A percentile compares a stretch with the other conserved stretches of the same genome.
phyloP scores from a whole-genome alignment of 2,113 vertebrate species.

The Menura novaehollandiae region DNA sequence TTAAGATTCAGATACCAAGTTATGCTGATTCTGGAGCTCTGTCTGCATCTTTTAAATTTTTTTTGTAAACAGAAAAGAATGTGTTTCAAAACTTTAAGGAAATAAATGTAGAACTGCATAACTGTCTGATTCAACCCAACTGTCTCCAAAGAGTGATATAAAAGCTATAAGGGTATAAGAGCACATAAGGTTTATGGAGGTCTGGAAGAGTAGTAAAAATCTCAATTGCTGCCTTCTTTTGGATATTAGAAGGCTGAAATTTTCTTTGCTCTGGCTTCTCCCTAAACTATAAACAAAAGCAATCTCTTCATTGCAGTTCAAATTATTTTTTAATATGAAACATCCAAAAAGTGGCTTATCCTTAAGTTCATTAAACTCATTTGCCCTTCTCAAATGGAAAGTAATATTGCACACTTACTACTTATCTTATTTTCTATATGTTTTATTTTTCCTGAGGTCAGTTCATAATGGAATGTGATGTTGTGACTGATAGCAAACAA shows the following conservation, averaged over 20 bases:
- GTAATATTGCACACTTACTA: neutral
- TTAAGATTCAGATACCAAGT: neutral
- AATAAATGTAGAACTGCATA: neutral
- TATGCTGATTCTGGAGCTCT: neutral
- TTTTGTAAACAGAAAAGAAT: neutral
- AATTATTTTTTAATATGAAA: neutral
- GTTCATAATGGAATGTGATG: neutral
- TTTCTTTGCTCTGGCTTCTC: neutral
- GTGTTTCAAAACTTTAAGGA: neutral
- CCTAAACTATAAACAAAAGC: neutral
- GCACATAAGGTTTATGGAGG: neutral
- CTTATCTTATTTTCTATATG: neutral
- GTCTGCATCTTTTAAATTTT: fast-evolving
- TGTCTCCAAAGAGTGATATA: neutral
- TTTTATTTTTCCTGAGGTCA: neutral
- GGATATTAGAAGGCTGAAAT: neutral
- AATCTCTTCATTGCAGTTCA: neutral
- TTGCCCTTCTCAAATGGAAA: neutral
- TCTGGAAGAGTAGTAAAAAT: neutral
- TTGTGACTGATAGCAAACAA: neutral
- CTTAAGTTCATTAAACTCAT: neutral
- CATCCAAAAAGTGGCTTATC: neutral
- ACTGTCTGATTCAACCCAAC: neutral
- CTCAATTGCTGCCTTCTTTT: neutral
- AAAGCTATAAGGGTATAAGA: neutral